These are phyloP conservation scores for Scopus umbretta DNA, from an alignment of 2,113 vertebrate genomes.

Conservation along the genomic window DNA sequence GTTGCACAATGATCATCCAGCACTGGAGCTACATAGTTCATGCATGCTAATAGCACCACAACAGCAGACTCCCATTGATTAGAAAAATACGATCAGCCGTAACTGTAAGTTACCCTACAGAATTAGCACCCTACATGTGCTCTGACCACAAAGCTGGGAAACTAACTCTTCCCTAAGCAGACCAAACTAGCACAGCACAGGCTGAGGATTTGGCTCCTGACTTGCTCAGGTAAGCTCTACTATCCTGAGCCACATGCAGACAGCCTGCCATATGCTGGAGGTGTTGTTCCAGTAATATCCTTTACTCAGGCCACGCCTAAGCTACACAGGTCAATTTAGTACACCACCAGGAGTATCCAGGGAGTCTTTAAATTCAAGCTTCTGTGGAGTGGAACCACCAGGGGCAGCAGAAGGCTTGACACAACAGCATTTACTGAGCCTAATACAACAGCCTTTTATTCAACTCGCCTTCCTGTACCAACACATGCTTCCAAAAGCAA, in stretches of 20 bases:
- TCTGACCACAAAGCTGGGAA: not conserved
- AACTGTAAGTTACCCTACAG: not conserved
- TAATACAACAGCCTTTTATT: not conserved
- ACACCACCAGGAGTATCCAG: too few species aligned
- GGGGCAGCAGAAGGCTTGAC: too few species aligned
- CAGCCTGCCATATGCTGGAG: not conserved
- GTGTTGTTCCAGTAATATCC: not conserved
- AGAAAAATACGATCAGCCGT: not conserved
- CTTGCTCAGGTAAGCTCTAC: not conserved
- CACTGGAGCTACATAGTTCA: not conserved
- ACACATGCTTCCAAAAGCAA: not conserved
- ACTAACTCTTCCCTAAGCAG: not conserved
- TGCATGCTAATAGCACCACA: not conserved
- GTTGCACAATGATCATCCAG: not conserved
- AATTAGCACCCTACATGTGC: rapidly evolving
- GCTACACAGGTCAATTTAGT: too few species aligned
- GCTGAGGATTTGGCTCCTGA: not conserved
- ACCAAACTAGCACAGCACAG: not conserved
- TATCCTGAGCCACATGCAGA: not conserved
- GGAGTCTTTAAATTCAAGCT: too few species aligned
- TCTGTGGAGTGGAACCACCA: too few species aligned
- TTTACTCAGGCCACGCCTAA: not conserved
- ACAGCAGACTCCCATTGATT: not conserved
- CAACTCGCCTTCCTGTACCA: not conserved
- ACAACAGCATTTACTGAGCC: not conserved